Evolutionary conservation across 2,113 vertebrate species (phyloP).

Genomic region (Phyllostomus hastatus): DNA sequence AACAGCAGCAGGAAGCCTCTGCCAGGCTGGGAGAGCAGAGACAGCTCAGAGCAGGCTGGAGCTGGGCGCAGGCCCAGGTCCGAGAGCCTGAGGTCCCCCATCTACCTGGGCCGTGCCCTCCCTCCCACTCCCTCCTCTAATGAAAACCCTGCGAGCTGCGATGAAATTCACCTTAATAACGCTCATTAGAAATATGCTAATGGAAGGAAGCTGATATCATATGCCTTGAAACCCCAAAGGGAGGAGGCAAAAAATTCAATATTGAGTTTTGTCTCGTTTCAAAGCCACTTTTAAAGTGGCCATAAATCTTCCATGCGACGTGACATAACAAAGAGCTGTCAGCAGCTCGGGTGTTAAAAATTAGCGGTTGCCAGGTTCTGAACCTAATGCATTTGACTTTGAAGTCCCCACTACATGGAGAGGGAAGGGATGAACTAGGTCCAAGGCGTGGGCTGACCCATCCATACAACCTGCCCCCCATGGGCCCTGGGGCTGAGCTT

Average conservation of each 20-base stretch:
- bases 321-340: conserved; percentile 32
- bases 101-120: background rate
- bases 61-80: background rate
- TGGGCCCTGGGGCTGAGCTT: background rate
- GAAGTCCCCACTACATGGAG: background rate
- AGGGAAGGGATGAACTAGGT: background rate
- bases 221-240: conserved; percentile 47
- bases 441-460: accelerated
- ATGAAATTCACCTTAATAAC: conserved; percentile 62
- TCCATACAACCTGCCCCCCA: background rate
- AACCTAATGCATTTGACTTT: background rate
- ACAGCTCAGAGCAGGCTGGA: background rate
- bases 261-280: conserved; percentile 73
- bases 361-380: background rate
- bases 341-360: background rate
- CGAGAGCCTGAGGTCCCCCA: background rate
- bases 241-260: conserved; percentile 60
- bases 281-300: conserved; percentile 70
- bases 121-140: background rate
- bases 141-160: background rate
- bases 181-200: conserved; percentile 69
- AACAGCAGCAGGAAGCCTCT: background rate
- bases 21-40: background rate
- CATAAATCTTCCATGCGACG: conserved; percentile 59
- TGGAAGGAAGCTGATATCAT: conserved; percentile 50